A percentile compares a stretch with the other conserved stretches of the same genome.
phyloP scores from a whole-genome alignment of 2,113 vertebrate species.

The Crotophaga sulcirostris region DNA sequence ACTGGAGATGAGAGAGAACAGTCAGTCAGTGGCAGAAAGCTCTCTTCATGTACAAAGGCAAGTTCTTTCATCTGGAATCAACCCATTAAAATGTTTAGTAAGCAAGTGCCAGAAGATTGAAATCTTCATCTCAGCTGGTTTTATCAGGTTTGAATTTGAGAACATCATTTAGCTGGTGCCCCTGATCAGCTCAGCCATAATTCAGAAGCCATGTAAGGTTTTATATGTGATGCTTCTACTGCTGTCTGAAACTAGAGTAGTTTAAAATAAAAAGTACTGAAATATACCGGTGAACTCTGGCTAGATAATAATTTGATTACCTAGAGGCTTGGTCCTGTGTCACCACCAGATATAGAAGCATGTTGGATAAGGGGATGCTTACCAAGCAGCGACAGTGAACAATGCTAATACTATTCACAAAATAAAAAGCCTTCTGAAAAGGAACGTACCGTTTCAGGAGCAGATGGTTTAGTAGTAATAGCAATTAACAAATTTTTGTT shows the following conservation, averaged over 20 bases:
- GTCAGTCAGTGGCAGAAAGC: neutral
- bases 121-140: neutral
- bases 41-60: neutral
- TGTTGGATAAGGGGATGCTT: slow-evolving; percentile 1
- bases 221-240: neutral
- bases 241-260: neutral
- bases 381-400: neutral
- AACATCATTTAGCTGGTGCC: neutral
- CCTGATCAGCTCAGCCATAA: neutral
- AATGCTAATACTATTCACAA: slow-evolving; percentile 8
- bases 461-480: slow-evolving; percentile 38
- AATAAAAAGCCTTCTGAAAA: slow-evolving; percentile 35
- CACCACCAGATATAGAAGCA: neutral
- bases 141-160: neutral
- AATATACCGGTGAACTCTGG: neutral
- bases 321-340: neutral
- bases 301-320: neutral
- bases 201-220: neutral
- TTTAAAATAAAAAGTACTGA: neutral
- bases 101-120: neutral
- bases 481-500: slow-evolving; percentile 27
- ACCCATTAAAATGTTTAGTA: neutral
- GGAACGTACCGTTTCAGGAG: slow-evolving; percentile 3
- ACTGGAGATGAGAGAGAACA: neutral
- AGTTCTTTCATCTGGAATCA: neutral